A percentile compares a stretch with the other conserved stretches of the same genome.
Conservation (phyloP, 1,140 invertebrate genomes). For the Atopsyche davidsoni region DNA sequence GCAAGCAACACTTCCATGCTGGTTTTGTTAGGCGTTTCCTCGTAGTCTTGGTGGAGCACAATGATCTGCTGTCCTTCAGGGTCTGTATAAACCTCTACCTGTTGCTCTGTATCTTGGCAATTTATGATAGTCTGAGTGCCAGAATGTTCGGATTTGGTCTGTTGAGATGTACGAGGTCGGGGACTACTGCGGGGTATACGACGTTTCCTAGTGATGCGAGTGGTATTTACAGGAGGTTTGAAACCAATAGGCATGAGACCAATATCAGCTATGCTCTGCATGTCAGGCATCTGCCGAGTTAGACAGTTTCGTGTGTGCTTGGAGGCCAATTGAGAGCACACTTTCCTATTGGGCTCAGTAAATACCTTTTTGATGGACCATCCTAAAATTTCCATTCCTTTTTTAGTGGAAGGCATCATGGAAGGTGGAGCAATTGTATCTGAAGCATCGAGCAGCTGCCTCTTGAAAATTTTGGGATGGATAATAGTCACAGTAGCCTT, state of each 20-base stretch:
- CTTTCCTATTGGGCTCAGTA: not conserved
- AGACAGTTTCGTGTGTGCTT: conserved; percentile 6
- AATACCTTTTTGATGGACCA: conserved; percentile 2
- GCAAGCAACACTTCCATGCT: conserved; percentile 4
- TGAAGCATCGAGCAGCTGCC: conserved; percentile 10
- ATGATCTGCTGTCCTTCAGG: conserved; percentile 12
- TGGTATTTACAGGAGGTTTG: conserved; percentile 9
- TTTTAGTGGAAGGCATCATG: conserved; percentile 4
- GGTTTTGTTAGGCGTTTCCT: not conserved
- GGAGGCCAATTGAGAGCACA: not conserved
- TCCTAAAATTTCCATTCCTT: not conserved
- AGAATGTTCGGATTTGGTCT: not conserved
- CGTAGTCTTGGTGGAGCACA: conserved; percentile 1
- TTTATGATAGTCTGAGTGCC: not conserved
- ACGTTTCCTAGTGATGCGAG: conserved; percentile 14
- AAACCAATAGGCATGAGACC: conserved; percentile 14
- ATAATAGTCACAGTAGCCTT: conserved; percentile 13
- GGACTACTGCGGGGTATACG: not conserved
- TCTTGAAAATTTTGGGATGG: conserved; percentile 12
- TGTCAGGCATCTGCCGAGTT: not conserved
- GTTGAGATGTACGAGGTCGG: not conserved
- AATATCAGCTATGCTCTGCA: not conserved
- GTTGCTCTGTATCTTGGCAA: not conserved
- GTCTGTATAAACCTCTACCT: not conserved
- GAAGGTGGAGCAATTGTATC: conserved; percentile 6